phyloP scores from a whole-genome alignment of 2,113 vertebrate species.

The Redunca redunca region DNA sequence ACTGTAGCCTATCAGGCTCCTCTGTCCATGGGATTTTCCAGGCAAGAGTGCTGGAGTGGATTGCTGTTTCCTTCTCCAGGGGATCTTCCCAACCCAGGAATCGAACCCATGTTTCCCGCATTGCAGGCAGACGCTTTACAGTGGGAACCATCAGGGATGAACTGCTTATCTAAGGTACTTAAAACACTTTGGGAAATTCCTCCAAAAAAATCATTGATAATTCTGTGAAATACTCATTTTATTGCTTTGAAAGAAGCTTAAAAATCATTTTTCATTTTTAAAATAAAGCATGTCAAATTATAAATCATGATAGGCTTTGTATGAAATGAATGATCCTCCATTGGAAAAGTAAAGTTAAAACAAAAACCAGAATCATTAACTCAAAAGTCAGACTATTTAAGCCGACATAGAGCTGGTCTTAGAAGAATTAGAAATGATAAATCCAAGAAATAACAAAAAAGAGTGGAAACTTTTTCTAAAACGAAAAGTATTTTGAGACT shows the following conservation, averaged over 20 bases:
- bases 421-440: slow-evolving; percentile 7
- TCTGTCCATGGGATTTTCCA: too few relatives aligned
- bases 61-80: too few relatives aligned
- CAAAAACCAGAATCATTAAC: not conserved
- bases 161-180: not conserved
- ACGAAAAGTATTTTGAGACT: not conserved
- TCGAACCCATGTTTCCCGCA: too few relatives aligned
- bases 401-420: not conserved
- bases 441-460: not conserved
- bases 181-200: slow-evolving; percentile 7
- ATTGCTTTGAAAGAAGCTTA: not conserved
- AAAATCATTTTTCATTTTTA: not conserved
- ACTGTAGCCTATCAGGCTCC: too few relatives aligned
- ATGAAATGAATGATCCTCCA: not conserved
- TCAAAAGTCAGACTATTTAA: slow-evolving; percentile 21
- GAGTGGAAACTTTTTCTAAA: slow-evolving; percentile 6
- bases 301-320: not conserved
- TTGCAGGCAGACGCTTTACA: too few relatives aligned
- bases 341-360: not conserved
- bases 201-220: slow-evolving; percentile 22
- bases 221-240: not conserved
- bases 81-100: too few relatives aligned
- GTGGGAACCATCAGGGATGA: too few relatives aligned
- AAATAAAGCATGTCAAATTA: not conserved
- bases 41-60: too few relatives aligned